These are phyloP conservation scores for Palythoa grandiflora DNA, from an alignment of 92 coral and sea anemone species.

Conservation along the genomic window DNA sequence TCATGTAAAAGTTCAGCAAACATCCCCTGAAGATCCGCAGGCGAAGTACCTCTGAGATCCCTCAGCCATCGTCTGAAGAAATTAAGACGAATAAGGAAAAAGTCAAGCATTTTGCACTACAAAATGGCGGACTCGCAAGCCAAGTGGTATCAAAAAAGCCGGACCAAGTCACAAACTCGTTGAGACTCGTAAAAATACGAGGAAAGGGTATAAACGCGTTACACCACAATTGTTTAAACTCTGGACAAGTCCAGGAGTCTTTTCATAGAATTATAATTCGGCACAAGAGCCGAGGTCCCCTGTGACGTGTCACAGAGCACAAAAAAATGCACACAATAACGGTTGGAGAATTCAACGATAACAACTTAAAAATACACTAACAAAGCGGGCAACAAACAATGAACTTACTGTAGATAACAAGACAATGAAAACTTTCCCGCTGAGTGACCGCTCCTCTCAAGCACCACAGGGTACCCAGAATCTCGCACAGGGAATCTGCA, in stretches of 20 bases:
- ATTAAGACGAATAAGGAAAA: neutral
- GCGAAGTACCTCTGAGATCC: neutral
- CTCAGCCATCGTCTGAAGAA: neutral
- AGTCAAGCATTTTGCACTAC: neutral
- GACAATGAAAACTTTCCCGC: no score
- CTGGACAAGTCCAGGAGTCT: constrained; percentile 4
- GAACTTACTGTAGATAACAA: no score
- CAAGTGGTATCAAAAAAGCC: neutral
- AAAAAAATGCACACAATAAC: no score
- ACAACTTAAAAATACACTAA: no score
- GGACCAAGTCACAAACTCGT: neutral
- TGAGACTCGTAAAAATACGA: neutral
- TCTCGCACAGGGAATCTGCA: no score
- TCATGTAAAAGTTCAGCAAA: neutral
- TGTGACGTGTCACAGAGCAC: neutral
- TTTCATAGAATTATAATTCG: neutral
- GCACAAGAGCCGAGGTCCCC: neutral
- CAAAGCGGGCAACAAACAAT: no score
- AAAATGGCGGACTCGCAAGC: neutral
- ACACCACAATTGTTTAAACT: neutral
- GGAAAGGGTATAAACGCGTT: constrained; percentile 3
- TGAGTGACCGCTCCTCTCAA: no score
- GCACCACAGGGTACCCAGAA: no score
- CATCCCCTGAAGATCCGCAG: neutral
- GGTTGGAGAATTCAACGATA: no score